Conservation (phyloP, 53 echinoderm and acorn worm species). For the Holothuria scabra region DNA sequence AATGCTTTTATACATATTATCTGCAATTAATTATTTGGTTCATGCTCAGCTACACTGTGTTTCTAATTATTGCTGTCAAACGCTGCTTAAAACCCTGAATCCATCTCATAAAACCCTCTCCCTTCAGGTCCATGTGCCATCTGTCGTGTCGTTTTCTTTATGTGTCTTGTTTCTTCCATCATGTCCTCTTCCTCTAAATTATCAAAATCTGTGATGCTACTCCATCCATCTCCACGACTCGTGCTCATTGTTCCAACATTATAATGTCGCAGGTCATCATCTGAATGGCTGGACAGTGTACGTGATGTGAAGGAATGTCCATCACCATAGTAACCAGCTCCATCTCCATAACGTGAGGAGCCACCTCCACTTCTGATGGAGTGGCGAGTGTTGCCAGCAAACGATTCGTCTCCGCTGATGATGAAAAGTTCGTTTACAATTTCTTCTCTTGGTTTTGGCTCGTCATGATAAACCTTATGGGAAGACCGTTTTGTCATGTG, state of each 20-base stretch:
- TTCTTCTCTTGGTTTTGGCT: slow-evolving; percentile 15
- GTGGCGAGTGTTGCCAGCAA: background rate
- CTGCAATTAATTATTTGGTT: too few relatives aligned
- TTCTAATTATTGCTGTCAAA: too few relatives aligned
- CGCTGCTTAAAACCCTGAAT: too few relatives aligned
- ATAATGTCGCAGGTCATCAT: slow-evolving; percentile 29
- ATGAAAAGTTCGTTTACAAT: slow-evolving; percentile 14
- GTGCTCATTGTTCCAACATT: slow-evolving; percentile 25
- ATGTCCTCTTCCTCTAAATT: slow-evolving; percentile 19
- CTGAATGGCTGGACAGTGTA: slow-evolving; percentile 53
- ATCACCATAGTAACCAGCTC: slow-evolving; percentile 43
- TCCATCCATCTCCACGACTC: slow-evolving; percentile 3
- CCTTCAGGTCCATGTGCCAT: slow-evolving; percentile 1
- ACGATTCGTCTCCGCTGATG: slow-evolving; percentile 13
- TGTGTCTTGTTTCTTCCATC: slow-evolving; percentile 7
- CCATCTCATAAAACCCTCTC: slow-evolving; percentile 18
- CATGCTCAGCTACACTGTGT: too few relatives aligned
- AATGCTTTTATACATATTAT: too few relatives aligned
- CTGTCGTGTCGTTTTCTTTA: background rate
- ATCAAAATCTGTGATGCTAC: slow-evolving; percentile 39
- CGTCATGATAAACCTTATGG: background rate
- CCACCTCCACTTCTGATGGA: background rate
- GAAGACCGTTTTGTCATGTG: slow-evolving; percentile 21
- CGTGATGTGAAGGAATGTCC: slow-evolving; percentile 49
- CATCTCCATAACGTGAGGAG: slow-evolving; percentile 15